Base-by-base conservation (phyloP, 2,797 vertebrate genomes). In the Aulostomus chinensis region DNA sequence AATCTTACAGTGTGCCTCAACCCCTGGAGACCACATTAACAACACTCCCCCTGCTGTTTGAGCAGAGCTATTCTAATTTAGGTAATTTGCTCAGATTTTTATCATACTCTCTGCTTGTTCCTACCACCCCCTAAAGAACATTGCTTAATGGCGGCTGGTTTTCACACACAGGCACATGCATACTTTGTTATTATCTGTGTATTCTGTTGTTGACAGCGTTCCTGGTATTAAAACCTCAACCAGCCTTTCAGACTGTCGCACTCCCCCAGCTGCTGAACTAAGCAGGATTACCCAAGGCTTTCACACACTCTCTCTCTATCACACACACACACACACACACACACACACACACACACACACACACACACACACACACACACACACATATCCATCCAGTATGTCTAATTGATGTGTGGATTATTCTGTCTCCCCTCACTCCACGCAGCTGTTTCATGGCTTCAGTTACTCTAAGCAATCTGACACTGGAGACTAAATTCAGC, bases 341-440 rank as follows among this genome's bases (percentile, higher is more conserved):
- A 53, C 45, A 39, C 17, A 22, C 40, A 39, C 47, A 41, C 43
- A 32, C 57, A 60, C 43, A 9, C 32, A 52, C 35, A 6, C 31
- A 43, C 18, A 28, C 39, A 55, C 30, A 49, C 49, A 33, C 21
- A 12, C 28, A 39, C 18, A 42, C 51, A 39, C 24, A 11, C 17
- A 20, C 42, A 22, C 35, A 49, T 33, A 32, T 42, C 68, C 60
- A 68, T 45, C 35, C 55, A 43, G 18, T 69, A 60, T 53, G 61
- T 82, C 62, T 84, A 83, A 86, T 81, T 81, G 69, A 86, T 68
- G 60, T 55, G 49, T 68, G 78, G 81, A 86, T 86, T 85, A 89
- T 41, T 33, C 25, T 4, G 70, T 80, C 78, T 82, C 69, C 65
- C 71, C 56, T 80, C 54, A 50, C 57, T 66, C 48, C 33, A 35